Conservation (phyloP, 2,113 vertebrate species). For the Piaya cayana region DNA sequence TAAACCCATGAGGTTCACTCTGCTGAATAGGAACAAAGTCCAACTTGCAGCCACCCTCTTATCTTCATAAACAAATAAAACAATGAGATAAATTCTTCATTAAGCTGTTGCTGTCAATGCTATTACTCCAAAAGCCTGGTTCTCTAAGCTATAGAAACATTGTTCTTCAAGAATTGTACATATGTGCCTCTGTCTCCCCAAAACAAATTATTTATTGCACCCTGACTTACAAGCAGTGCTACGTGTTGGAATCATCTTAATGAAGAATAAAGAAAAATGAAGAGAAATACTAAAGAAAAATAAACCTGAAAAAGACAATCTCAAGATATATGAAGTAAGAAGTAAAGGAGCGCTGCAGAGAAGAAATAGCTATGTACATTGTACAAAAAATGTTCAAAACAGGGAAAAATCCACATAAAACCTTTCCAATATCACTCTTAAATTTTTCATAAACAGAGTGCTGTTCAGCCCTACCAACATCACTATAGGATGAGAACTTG, state of each 20-base stretch:
- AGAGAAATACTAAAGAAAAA: background rate
- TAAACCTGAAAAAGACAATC: background rate
- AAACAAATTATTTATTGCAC: background rate
- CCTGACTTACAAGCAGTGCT: background rate
- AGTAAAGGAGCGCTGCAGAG: background rate
- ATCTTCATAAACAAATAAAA: background rate
- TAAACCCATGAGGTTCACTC: background rate
- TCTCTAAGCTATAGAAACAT: background rate
- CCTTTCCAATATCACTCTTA: background rate
- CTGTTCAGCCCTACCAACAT: background rate
- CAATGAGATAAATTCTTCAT: background rate
- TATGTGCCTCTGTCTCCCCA: too few species aligned
- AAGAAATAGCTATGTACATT: background rate
- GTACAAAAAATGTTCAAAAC: background rate
- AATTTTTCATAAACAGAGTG: background rate
- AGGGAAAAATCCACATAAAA: background rate
- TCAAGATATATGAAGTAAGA: background rate
- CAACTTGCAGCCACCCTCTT: background rate
- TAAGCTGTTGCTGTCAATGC: background rate
- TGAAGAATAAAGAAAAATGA: background rate
- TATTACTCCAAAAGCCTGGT: background rate
- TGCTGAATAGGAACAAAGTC: background rate
- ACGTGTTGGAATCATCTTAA: background rate
- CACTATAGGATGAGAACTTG: background rate
- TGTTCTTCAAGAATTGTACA: background rate